Base-by-base conservation (phyloP, 2,113 vertebrate species). In the Puffinus mauretanicus region DNA sequence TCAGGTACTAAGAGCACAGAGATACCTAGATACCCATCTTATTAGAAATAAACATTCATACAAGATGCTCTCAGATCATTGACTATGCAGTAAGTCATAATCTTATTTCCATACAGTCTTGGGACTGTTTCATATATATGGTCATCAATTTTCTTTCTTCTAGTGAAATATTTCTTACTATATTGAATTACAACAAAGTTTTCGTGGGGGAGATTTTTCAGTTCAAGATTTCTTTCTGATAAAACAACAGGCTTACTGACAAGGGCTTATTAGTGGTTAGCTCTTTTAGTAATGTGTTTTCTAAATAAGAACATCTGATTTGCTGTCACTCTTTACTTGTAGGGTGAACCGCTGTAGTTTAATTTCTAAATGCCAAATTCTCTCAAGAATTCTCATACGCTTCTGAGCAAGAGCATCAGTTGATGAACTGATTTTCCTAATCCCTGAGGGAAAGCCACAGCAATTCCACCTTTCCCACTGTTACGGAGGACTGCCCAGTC, bases 321-420 rank as follows among this genome's bases (percentile, higher is more conserved):
- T 58, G 58, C 64, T 95, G 84, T 94, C 88, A 89, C 75, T 97
- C 79, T 91, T 76, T 94, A 84, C 83, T 96, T 97, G 72, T 82
- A 95, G 86, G 78, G 57, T 96, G 82, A 98, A 93, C 83, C 91
- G 82, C 83, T 96, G 85, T 89, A 94, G 70, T 97, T 96, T 95
- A 92, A 96, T 96, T 97, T 97, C 94, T 91, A 97, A 97, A 97
- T 96, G 93, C 92, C 92, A 97, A 72, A 95, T 92, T 97, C 75
- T 96, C 62, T 96, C 82, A 98, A 91, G 94, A 96, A 97, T 93
- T 95, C 73, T 88, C 55, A 94, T 93, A 91, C 52, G 20, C 42
- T 94, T 91, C 84, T 80, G 16, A 81, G 64, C 46, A 75, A 82
- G 44, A 88, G 40, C 40, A 40, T 40, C 40, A 40, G 60, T 29